Base-by-base conservation (phyloP, 2,113 vertebrate species). In the Ctenodactylus gundi region DNA sequence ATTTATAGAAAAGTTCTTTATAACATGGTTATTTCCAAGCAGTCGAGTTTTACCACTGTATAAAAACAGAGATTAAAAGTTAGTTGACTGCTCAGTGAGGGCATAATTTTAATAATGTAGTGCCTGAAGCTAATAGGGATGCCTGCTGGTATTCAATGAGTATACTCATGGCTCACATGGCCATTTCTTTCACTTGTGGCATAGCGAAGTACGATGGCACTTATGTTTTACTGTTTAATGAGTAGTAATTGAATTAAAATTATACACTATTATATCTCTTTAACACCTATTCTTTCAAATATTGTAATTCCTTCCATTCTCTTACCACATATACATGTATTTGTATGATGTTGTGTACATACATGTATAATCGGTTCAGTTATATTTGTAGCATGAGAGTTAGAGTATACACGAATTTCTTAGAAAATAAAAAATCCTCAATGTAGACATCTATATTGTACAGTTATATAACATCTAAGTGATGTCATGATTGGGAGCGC, bases 11-110 rank as follows among this genome's bases (percentile, higher is more conserved):
- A 95, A 96, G 44, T 93, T 83, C 80, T 96, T 94, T 93, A 93
- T 89, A 90, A 87, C 80, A 90, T 87, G 94, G 49, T 95, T 92
- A 93, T 96, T 96, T 96, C 87, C 90, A 93, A 84, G 80, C 75
- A 93, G 90, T 96, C 97, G 93, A 78, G n/a, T 93, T 97, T 97
- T 92, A 96, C 39, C 91, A 88, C 67, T 60, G 81, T 73, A 95
- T 92, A 93, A 97, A 95, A 93, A 91, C 58, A 95, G 68, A 96
- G 73, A 92, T 90, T 93, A 94, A 93, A 95, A 96, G 58, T 89
- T 92, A 96, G 76, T 88, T 94, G 88, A 80, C 60, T 90, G 76
- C 46, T 93, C 46, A 68, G 39, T 81, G 81, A 91, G 17, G 80
- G 87, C 90, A 81, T 93, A 93, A 97, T 88, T 90, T 93, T 88